Evolutionary conservation across 2,113 vertebrate species (phyloP).

Genomic region (Siniperca knerii): DNA sequence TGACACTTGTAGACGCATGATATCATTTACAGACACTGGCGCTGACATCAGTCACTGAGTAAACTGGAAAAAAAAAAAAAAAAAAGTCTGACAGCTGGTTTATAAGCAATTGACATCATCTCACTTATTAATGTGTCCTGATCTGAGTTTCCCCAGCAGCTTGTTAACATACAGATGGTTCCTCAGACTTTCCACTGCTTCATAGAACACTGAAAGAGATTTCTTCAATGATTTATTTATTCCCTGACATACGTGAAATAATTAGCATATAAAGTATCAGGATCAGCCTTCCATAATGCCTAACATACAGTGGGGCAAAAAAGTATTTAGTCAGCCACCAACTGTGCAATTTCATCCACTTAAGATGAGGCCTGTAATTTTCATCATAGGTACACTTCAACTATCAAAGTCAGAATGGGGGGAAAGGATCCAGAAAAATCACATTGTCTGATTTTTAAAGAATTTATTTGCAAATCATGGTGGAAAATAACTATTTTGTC

Average conservation of each 20-base stretch:
- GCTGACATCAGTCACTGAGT: constrained; percentile 60
- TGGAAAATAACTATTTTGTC: too few species aligned
- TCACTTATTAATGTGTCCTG: constrained; percentile 23
- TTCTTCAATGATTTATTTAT: not conserved
- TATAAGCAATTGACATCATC: constrained; percentile 36
- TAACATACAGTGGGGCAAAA: not conserved
- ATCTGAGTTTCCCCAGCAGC: not conserved
- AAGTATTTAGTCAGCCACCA: too few species aligned
- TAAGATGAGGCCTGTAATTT: too few species aligned
- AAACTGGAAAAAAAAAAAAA: constrained; percentile 13
- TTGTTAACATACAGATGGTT: constrained; percentile 6
- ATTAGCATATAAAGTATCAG: too few species aligned
- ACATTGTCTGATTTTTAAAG: too few species aligned
- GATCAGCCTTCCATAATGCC: not conserved
- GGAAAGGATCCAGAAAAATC: too few species aligned
- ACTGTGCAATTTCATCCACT: too few species aligned
- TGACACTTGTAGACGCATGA: constrained; percentile 36
- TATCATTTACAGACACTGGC: constrained; percentile 57
- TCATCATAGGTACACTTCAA: too few species aligned
- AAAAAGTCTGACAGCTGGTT: constrained; percentile 58
- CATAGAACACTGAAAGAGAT: not conserved
- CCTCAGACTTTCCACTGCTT: constrained; percentile 19
- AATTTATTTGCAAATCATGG: too few species aligned
- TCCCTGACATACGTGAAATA: too few species aligned
- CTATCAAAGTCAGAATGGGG: too few species aligned